A percentile compares a stretch with the other conserved stretches of the same genome.
Conservation (phyloP, 1,140 invertebrate genomes). For the Megathymus violae region DNA sequence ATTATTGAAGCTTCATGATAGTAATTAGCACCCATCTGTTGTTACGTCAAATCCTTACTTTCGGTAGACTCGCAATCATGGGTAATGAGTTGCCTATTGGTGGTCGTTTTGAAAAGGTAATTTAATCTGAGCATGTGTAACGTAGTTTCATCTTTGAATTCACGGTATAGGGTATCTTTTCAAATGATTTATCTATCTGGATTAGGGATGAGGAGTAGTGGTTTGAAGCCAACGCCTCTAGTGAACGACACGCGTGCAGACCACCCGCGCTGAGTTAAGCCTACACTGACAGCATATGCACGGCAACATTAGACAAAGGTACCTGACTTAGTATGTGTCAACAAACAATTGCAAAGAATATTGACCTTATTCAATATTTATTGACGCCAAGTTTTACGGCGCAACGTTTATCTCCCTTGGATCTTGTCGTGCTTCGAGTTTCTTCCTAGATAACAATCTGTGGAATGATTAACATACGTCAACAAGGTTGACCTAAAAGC, state of each 20-base stretch:
- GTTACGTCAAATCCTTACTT: slow-evolving; percentile 50
- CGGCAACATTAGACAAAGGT: neutral
- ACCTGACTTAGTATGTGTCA: slow-evolving; percentile 9
- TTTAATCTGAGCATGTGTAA: neutral
- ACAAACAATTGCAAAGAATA: slow-evolving; percentile 13
- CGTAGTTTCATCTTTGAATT: slow-evolving; percentile 11
- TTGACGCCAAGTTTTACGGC: neutral
- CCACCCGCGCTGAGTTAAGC: slow-evolving; percentile 69
- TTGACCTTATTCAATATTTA: slow-evolving; percentile 8
- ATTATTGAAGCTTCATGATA: slow-evolving; percentile 74
- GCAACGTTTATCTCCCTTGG: slow-evolving; percentile 8
- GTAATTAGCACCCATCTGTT: slow-evolving; percentile 75
- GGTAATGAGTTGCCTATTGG: slow-evolving; percentile 53
- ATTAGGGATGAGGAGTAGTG: slow-evolving; percentile 43
- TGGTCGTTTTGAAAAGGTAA: slow-evolving; percentile 6
- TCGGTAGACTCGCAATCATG: slow-evolving; percentile 56
- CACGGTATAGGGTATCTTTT: slow-evolving; percentile 15
- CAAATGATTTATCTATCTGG: slow-evolving; percentile 34
- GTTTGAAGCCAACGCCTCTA: slow-evolving; percentile 69
- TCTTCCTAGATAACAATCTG: slow-evolving; percentile 57
- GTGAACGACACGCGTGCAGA: slow-evolving; percentile 54
- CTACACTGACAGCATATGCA: slow-evolving; percentile 18
- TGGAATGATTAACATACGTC: slow-evolving; percentile 69
- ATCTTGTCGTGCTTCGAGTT: slow-evolving; percentile 6
- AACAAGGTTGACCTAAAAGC: slow-evolving; percentile 66